Conservation (phyloP, 1,140 invertebrate species). For the Dinothrombium tinctorium region DNA sequence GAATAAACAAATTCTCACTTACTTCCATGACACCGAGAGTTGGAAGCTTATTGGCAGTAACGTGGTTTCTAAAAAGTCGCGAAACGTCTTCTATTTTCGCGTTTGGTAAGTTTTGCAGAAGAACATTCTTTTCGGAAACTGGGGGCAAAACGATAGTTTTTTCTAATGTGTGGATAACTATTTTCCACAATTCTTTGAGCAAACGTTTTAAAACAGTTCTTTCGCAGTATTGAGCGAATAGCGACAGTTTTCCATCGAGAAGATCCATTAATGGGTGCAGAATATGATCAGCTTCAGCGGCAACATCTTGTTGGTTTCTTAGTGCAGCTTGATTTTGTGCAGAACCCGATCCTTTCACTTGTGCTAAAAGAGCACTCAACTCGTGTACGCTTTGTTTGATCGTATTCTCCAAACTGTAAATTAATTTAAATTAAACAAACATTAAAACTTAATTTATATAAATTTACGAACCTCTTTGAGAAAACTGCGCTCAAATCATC, state of each 20-base stretch:
- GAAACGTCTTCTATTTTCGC: conserved; percentile 94
- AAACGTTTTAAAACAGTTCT: conserved; percentile 95
- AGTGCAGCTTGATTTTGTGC: conserved; percentile 37
- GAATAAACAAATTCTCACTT: neutral
- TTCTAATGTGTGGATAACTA: conserved; percentile 93
- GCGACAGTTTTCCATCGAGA: conserved; percentile 48
- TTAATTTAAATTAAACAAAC: conserved; percentile 2
- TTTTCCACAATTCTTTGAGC: conserved; percentile 97
- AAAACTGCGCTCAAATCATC: conserved; percentile 90
- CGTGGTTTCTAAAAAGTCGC: conserved; percentile 70
- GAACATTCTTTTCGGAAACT: conserved; percentile 88
- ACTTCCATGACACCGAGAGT: conserved; percentile 39
- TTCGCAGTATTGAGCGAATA: conserved; percentile 94
- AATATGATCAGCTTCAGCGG: conserved; percentile 77
- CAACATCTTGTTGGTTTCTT: conserved; percentile 22
- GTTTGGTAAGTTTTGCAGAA: conserved; percentile 84
- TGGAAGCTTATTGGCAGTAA: conserved; percentile 72
- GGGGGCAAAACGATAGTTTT: conserved; percentile 96
- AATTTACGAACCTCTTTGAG: conserved; percentile 45
- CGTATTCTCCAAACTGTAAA: conserved; percentile 55
- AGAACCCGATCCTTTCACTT: conserved; percentile 59
- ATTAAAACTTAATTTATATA: neutral
- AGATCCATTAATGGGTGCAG: conserved; percentile 88
- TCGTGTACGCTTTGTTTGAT: conserved; percentile 86
- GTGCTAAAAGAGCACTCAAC: conserved; percentile 61